Evolutionary conservation across 2,113 vertebrate species (phyloP).

Genomic region (Rhinogobius similis): DNA sequence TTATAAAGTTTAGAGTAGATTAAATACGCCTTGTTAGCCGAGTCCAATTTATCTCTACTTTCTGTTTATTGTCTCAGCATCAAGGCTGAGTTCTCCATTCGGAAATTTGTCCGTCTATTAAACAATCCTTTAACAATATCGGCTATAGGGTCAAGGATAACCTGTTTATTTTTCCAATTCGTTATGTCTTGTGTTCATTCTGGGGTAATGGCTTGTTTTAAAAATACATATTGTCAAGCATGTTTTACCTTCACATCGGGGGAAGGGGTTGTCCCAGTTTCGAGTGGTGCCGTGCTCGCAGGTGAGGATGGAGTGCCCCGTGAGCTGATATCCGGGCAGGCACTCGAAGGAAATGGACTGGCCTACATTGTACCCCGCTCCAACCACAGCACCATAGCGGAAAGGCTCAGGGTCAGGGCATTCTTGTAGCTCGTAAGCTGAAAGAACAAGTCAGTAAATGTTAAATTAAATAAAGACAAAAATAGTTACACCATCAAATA

Average conservation of each 20-base stretch:
- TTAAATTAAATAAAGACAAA: not conserved
- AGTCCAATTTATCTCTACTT: conserved; percentile 37
- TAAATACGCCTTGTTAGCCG: conserved; percentile 20
- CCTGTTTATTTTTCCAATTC: conserved; percentile 45
- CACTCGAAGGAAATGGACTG: conserved; percentile 98
- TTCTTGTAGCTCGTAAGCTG: conserved; percentile 95
- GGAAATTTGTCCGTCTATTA: conserved; percentile 54
- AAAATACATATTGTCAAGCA: not conserved
- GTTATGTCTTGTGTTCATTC: conserved; percentile 47
- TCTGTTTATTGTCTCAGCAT: conserved; percentile 38
- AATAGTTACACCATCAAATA: not conserved
- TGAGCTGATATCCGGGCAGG: conserved; percentile 88
- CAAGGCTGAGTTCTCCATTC: conserved; percentile 40
- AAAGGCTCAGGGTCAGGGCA: conserved; percentile 96
- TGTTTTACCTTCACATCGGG: conserved; percentile 92
- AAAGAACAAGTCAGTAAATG: conserved; percentile 3
- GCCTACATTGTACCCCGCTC: conserved; percentile 95
- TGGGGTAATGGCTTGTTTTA: conserved; percentile 11
- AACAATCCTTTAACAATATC: conserved; percentile 62
- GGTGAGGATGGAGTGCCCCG: conserved; percentile 90
- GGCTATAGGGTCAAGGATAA: conserved; percentile 60
- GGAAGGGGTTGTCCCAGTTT: conserved; percentile 94
- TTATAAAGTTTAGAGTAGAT: not conserved
- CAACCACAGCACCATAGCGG: conserved; percentile 88
- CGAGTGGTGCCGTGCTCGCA: conserved; percentile 95